Conservation (phyloP, 2,113 vertebrate genomes). For the Hydrochoerus hydrochaeris region DNA sequence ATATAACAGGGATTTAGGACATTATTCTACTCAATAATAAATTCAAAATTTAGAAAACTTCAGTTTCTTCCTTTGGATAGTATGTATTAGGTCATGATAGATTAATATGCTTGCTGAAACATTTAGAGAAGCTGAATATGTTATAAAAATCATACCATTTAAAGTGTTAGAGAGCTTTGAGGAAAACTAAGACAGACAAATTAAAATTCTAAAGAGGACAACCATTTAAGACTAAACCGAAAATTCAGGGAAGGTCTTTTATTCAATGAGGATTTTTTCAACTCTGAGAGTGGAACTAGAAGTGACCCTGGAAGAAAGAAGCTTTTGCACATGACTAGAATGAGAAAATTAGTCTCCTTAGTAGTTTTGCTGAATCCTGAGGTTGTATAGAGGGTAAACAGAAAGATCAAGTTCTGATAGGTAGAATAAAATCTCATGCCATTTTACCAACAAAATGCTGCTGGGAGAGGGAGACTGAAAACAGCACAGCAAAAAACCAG, state of each 20-base stretch:
- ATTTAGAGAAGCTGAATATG: background rate
- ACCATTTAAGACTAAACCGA: background rate
- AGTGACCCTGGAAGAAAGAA: background rate
- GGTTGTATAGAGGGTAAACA: background rate
- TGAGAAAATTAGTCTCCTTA: background rate
- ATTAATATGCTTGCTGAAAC: background rate
- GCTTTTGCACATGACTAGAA: background rate
- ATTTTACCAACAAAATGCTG: background rate
- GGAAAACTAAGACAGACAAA: background rate
- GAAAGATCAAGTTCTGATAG: background rate
- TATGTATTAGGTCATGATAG: background rate
- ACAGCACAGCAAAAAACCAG: background rate
- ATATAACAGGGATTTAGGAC: background rate
- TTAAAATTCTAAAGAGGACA: background rate
- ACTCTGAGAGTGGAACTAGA: background rate
- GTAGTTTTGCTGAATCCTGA: background rate
- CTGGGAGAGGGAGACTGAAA: background rate
- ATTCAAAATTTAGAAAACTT: background rate
- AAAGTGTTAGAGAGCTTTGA: background rate
- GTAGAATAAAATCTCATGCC: background rate
- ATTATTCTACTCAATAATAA: background rate
- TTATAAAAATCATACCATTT: background rate
- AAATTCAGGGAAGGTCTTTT: background rate
- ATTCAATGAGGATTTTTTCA: background rate
- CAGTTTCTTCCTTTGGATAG: background rate